A percentile compares a stretch with the other conserved stretches of the same genome.
These are phyloP conservation scores for Clarias pachynema DNA, from an alignment of 2,797 vertebrate species.

Conservation along the genomic window DNA sequence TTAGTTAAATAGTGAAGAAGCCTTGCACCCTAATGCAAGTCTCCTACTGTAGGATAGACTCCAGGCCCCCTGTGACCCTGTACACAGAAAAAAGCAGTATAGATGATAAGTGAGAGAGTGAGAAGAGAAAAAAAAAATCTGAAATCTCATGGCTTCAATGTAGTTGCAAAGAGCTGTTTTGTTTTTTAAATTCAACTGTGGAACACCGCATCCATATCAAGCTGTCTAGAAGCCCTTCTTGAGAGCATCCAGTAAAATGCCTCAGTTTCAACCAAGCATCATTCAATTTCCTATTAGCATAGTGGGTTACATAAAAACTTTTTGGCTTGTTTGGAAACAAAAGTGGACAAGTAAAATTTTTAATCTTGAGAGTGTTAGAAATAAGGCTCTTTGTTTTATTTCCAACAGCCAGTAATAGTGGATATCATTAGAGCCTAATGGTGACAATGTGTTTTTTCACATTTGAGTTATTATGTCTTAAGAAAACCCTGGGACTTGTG, in stretches of 20 bases:
- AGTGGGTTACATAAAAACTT: background rate
- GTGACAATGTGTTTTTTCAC: background rate
- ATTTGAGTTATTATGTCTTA: background rate
- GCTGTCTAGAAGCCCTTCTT: background rate
- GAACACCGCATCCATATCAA: background rate
- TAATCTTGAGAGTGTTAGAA: background rate
- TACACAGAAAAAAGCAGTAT: no score
- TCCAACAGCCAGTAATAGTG: background rate
- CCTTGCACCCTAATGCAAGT: no score
- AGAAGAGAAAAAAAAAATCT: no score
- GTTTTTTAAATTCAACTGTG: background rate
- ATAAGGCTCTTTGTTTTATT: background rate
- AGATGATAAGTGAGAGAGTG: no score
- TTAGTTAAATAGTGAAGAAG: background rate
- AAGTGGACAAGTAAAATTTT: background rate
- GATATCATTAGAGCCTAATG: background rate
- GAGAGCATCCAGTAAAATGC: background rate
- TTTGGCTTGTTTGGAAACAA: background rate
- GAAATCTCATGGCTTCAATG: no score
- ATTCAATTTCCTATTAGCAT: background rate
- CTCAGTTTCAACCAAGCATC: background rate
- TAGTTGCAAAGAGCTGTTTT: no score
- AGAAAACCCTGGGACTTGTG: background rate
- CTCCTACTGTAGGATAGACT: no score
- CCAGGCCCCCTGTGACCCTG: no score